Evolutionary conservation across 1,140 invertebrate genomes (phyloP).

Genomic region (Macrobrachium rosenbergii): DNA sequence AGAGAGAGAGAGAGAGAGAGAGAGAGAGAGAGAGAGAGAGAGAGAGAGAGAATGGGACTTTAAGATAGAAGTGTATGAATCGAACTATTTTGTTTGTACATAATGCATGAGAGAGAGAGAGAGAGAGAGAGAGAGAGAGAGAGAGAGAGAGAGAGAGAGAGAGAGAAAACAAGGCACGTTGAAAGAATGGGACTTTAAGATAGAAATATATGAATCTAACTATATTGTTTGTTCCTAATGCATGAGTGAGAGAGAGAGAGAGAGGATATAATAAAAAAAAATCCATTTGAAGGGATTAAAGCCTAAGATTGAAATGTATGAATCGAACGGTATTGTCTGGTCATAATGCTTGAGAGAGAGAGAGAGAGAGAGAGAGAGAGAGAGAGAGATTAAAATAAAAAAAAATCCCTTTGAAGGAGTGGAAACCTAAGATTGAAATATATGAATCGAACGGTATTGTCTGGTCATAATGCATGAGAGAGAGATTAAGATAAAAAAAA

Average conservation of each 20-base stretch:
- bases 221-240: too few relatives aligned
- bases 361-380: neutral
- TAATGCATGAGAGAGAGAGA: neutral
- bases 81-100: too few relatives aligned
- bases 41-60: neutral
- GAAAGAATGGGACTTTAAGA: neutral
- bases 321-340: too few relatives aligned
- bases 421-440: too few relatives aligned
- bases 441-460: too few relatives aligned
- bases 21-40: conserved; percentile 29
- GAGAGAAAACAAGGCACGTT: too few relatives aligned
- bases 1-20: neutral
- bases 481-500: too few relatives aligned
- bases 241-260: neutral
- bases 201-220: neutral
- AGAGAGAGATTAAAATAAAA: neutral
- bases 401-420: neutral
- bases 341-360: neutral
- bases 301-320: too few relatives aligned
- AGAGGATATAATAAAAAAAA: too few relatives aligned
- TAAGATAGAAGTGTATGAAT: neutral
- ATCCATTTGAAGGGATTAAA: too few relatives aligned
- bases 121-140: neutral
- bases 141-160: neutral
- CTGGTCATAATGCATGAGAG: too few relatives aligned